Base-by-base conservation (phyloP, 2,113 vertebrate genomes). In the Haemorhous mexicanus region DNA sequence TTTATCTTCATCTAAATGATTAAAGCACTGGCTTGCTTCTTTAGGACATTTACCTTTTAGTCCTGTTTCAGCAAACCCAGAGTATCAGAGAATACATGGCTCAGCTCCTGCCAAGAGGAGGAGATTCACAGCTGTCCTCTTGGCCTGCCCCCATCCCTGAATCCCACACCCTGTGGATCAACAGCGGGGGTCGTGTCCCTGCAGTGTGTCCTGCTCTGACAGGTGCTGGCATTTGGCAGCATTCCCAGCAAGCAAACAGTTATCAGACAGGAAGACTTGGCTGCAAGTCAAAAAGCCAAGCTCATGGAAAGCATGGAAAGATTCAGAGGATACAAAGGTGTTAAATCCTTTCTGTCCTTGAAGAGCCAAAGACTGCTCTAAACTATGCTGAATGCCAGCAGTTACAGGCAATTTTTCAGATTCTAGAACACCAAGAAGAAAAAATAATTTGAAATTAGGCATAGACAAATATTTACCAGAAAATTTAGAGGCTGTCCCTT, bases 251-350 rank as follows among this genome's bases (percentile, higher is more conserved):
- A 86, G 41, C 72, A 92, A 58, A 56, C 66, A 95, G 62, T 39
- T 50, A 47, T 50, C 26, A 79, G 58, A 74, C 66, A 80, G 3
- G 24, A 80, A 88, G 55, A 22, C 35, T 78, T 89, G 89, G 83
- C 95, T 78, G 43, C 30, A 70, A 90, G 61, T 93, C 79, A 95
- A 68, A 89, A 81, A 89, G 76, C 50, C 88, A 84, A 89, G 59
- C 30, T 86, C 76, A 78, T 35, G 46, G 63, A 73, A 83, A 86
- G n/a, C 28, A 56, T 1, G 5, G 89, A 84, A 96, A 52, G 32
- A 89, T n/a, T 41, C 7, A 4, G 44, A 94, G 68, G 69, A 89
- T 72, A 76, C 47, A 84, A 75, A 93, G 47, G 80, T 87, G 86
- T 89, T 75, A 95, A 95, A 78, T 11, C 37, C 56, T 39, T 81